Conservation (phyloP, 2,113 vertebrate genomes). For the Aegithalos caudatus region DNA sequence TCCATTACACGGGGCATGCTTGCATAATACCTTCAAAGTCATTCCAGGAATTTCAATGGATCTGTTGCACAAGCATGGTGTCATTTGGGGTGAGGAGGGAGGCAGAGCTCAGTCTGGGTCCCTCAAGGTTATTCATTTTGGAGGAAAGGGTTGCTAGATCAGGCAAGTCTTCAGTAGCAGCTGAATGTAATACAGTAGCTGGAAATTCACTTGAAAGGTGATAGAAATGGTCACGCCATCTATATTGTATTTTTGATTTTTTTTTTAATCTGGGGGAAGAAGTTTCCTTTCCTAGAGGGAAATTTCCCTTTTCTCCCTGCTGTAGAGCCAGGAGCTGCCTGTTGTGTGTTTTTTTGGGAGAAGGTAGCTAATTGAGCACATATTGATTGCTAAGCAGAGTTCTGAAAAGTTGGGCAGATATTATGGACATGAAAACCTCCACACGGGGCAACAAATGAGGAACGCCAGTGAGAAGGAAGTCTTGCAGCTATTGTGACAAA, state of each 20-base stretch:
- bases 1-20: background rate
- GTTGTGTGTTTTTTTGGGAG: background rate
- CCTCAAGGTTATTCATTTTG: background rate
- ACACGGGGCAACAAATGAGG: background rate
- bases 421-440: background rate
- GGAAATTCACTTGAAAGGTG: background rate
- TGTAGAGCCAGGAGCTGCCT: background rate
- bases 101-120: background rate
- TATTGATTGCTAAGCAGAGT: background rate
- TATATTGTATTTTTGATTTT: background rate
- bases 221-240: background rate
- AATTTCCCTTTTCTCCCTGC: background rate
- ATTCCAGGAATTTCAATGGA: background rate
- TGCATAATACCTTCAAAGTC: background rate
- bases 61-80: background rate
- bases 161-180: background rate
- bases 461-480: background rate
- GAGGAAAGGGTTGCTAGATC: background rate
- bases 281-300: background rate
- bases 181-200: background rate
- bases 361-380: background rate
- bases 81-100: background rate
- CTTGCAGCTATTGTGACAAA: background rate
- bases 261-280: background rate
- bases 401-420: background rate